Evolutionary conservation across 35 echinoderm and acorn worm species (phyloP), one percentile per base, ranked within the genome.

Genomic region (Lytechinus variegatus): DNA sequence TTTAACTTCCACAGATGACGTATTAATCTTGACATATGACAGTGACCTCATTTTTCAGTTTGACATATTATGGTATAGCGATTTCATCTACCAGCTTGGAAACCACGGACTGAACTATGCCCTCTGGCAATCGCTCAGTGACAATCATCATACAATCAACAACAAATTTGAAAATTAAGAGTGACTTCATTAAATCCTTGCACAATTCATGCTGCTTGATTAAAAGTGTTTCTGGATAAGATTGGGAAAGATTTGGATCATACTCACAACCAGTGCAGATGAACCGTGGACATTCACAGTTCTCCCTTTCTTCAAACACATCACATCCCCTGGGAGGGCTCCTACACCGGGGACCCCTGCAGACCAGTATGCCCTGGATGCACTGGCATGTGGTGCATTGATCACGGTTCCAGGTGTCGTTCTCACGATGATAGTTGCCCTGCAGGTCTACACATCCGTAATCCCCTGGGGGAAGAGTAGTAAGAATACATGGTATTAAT

Each of bases 251-350:
- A 9, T 58, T 11, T 27, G 33, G 88, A 90, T 12, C 14, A 9
- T 52, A 90, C 92, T 93, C 57, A 93, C 92, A 93, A 54, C 55
- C 92, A 55, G 2, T 57, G 54, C 92, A 93, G 52, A 93, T 93
- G 92, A 56, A 93, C 53, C 21, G 92, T 13, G 92, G 92, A 93
- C 92, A 93, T 16, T 54, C 27, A 57, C 92, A 93, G 92, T 93
- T 54, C 27, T 54, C 92, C 53, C 9, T 54, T 11, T 27, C 52
- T 54, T 55, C 54, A 27, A 55, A 16, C 54, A 54, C 29, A 10
- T 93, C 92, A 93, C 92, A 93, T 9, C 92, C 92, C n/a, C 27
- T 24, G 4, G 92, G 92, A 11, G 92, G 92, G 14, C 21, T 57
- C 29, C 52, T 27, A 54, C 92, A 93, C 53, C 53, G 0, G 4